Conservation (phyloP, 1,140 invertebrate species). For the Tetranychus cinnabarinus region DNA sequence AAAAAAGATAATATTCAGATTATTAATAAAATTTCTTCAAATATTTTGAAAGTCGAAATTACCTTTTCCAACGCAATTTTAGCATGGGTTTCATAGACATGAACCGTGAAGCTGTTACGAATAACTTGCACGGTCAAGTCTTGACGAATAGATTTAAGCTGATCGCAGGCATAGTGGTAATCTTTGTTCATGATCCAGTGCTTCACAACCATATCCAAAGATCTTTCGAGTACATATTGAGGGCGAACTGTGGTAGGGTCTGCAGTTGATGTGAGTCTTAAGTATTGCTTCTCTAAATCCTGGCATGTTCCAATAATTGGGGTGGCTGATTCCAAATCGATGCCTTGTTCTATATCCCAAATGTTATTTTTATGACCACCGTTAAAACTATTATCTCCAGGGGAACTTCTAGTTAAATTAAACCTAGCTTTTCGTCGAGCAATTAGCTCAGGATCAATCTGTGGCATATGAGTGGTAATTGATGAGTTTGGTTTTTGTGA, state of each 20-base stretch:
- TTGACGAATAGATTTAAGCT: conserved; percentile 92
- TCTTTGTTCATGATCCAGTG: conserved; percentile 70
- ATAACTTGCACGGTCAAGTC: conserved; percentile 95
- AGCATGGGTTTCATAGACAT: conserved; percentile 95
- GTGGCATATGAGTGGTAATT: neutral
- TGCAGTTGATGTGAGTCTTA: conserved; percentile 75
- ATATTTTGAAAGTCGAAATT: neutral
- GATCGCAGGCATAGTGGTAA: conserved; percentile 89
- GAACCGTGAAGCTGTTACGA: conserved; percentile 70
- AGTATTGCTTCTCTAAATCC: conserved; percentile 79
- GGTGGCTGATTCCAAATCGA: conserved; percentile 28
- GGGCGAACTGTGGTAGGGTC: conserved; percentile 72
- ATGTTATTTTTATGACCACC: neutral
- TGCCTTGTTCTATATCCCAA: neutral
- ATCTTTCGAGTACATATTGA: conserved; percentile 51
- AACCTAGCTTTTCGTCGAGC: conserved; percentile 7
- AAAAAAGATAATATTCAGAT: neutral
- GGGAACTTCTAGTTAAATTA: conserved; percentile 10
- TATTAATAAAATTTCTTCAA: neutral
- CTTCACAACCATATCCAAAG: conserved; percentile 65
- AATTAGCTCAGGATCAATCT: neutral
- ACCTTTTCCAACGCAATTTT: conserved; percentile 78
- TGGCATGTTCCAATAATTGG: conserved; percentile 78
- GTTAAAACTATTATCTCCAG: neutral
- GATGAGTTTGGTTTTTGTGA: neutral